Evolutionary conservation across 1,140 invertebrate genomes (phyloP).

Genomic region (Drosophila pandora): DNA sequence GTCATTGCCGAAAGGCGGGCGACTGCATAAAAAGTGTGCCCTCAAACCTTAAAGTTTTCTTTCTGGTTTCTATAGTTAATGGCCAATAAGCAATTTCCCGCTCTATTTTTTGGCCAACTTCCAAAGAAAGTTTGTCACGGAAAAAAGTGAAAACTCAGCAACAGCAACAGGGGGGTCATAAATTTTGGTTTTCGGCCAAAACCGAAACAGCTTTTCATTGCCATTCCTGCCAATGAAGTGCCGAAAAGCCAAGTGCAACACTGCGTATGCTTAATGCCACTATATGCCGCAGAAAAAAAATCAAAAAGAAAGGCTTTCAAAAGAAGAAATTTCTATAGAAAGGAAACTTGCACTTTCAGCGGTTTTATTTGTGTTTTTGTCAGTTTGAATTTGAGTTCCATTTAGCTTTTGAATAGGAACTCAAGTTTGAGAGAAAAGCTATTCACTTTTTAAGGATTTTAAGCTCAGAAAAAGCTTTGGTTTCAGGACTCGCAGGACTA

Average conservation of each 20-base stretch:
- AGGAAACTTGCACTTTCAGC: neutral
- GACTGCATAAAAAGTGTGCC: neutral
- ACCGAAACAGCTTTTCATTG: constrained; percentile 30
- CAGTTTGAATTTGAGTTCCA: neutral
- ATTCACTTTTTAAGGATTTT: neutral
- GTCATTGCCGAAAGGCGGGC: constrained; percentile 3
- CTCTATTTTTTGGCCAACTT: constrained; percentile 18
- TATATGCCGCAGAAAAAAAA: constrained; percentile 27
- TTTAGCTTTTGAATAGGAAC: constrained; percentile 4
- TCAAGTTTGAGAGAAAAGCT: neutral
- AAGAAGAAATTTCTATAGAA: neutral
- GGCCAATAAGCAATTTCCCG: constrained; percentile 53
- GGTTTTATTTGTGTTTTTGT: neutral
- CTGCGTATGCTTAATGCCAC: constrained; percentile 60
- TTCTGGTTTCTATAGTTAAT: constrained; percentile 10
- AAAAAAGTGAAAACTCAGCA: constrained; percentile 18
- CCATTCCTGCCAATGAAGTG: constrained; percentile 22
- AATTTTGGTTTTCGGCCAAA: constrained; percentile 12
- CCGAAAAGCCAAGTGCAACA: constrained; percentile 24
- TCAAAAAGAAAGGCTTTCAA: neutral
- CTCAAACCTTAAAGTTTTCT: constrained; percentile 3
- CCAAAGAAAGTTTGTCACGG: neutral
- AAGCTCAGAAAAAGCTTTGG: neutral
- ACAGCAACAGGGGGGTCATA: constrained; percentile 48
- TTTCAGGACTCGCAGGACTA: neutral